A percentile compares a stretch with the other conserved stretches of the same genome.
Conservation (phyloP, 2,888 invertebrate species). For the Hecatera dysodea region DNA sequence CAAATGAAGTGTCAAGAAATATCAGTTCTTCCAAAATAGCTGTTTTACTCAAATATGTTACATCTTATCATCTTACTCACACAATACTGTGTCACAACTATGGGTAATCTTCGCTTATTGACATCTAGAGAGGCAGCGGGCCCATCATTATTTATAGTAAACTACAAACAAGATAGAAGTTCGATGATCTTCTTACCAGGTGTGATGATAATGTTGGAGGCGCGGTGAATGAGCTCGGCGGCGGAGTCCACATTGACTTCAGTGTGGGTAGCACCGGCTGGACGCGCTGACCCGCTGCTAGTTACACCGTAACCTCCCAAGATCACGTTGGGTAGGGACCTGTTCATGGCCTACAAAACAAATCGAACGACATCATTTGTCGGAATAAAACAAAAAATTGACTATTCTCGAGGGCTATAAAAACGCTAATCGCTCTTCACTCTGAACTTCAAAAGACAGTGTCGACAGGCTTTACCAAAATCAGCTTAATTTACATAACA, state of each 20-base stretch:
- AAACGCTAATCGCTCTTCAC: background rate
- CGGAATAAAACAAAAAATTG: background rate
- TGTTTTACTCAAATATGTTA: background rate
- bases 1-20: background rate
- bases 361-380: background rate
- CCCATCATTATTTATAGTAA: background rate
- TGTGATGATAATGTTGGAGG: conserved; percentile 96
- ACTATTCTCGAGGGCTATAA: background rate
- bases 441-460: background rate
- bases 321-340: conserved; percentile 96
- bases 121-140: too few species aligned
- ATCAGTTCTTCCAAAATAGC: background rate
- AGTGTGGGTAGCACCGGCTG: conserved; percentile 95
- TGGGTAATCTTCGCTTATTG: too few species aligned
- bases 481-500: background rate
- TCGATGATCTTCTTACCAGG: conserved; percentile 89
- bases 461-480: background rate
- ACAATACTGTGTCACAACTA: too few species aligned
- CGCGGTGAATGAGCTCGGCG: conserved; percentile 94
- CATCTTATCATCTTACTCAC: too few species aligned
- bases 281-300: conserved; percentile 94
- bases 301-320: conserved; percentile 96
- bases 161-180: background rate
- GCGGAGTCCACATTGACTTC: conserved; percentile 94
- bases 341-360: conserved; percentile 92